Evolutionary conservation across 2,888 invertebrate genomes (phyloP).

Genomic region (Drosophila mulleri): DNA sequence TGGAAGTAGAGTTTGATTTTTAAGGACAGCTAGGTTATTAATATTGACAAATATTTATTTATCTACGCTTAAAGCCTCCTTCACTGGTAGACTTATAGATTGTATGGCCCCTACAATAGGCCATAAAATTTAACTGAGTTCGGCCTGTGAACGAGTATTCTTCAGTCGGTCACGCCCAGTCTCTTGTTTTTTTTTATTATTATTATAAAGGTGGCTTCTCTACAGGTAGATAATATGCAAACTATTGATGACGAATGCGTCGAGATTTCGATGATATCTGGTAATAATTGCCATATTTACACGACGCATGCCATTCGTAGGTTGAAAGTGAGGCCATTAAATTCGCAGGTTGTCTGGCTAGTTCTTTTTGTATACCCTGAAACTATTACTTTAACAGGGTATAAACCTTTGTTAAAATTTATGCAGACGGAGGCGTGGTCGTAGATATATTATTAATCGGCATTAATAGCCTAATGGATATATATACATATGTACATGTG

Average conservation of each 20-base stretch:
- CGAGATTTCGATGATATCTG: conserved; percentile 36
- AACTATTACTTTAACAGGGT: background rate
- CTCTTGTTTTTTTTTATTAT: background rate
- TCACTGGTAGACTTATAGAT: too few species aligned
- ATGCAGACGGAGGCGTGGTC: background rate
- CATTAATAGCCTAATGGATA: background rate
- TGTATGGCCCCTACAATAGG: too few species aligned
- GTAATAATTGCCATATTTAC: conserved; percentile 38
- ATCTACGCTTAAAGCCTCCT: too few species aligned
- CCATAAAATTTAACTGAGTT: too few species aligned
- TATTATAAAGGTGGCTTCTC: background rate
- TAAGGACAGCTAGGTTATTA: too few species aligned
- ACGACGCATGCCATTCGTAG: conserved; percentile 26
- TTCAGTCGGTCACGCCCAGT: background rate
- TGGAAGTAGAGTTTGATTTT: too few species aligned
- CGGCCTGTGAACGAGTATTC: background rate
- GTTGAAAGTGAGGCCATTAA: conserved; percentile 53
- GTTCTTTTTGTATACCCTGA: conserved; percentile 13
- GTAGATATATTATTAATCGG: background rate
- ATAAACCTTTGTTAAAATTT: background rate
- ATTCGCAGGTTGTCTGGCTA: conserved; percentile 23
- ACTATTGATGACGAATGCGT: conserved; percentile 64
- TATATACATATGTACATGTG: background rate
- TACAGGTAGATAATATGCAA: conserved; percentile 45
- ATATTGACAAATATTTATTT: too few species aligned